These are phyloP conservation scores for Standfussiana lucernea DNA, from an alignment of 2,888 invertebrate species.

Conservation along the genomic window DNA sequence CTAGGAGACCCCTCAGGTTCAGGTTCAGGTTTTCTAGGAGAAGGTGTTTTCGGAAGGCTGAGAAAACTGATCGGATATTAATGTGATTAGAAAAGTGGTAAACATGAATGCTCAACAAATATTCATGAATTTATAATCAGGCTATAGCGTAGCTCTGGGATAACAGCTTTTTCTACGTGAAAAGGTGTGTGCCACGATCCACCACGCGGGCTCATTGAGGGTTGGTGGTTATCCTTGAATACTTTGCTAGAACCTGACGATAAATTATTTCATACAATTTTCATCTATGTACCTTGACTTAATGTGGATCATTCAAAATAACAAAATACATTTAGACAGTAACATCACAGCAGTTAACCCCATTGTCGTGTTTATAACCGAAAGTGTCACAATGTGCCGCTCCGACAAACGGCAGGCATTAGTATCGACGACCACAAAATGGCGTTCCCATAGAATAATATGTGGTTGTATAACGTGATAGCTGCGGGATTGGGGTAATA, in stretches of 20 bases:
- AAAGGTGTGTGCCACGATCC: neutral
- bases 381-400: conserved; percentile 42
- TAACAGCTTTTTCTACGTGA: neutral
- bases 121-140: neutral
- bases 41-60: neutral
- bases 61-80: neutral
- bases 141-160: neutral
- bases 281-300: neutral
- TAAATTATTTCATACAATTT: neutral
- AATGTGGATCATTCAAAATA: neutral
- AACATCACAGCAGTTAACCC: conserved; percentile 12
- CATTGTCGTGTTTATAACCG: conserved; percentile 45
- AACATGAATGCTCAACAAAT: neutral
- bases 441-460: conserved; percentile 35
- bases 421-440: conserved; percentile 51
- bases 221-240: neutral
- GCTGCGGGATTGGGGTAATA: conserved; percentile 59
- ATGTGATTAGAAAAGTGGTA: neutral
- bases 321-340: neutral
- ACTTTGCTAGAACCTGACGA: neutral
- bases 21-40: too few species aligned
- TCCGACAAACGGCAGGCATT: conserved; percentile 21
- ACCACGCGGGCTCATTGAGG: neutral
- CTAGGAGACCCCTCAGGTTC: too few species aligned
- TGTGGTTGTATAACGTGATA: conserved; percentile 59